Evolutionary conservation across 2,888 invertebrate genomes (phyloP), one percentile per base, ranked within the genome.

Genomic region (Nephrocerus scutellatus): DNA sequence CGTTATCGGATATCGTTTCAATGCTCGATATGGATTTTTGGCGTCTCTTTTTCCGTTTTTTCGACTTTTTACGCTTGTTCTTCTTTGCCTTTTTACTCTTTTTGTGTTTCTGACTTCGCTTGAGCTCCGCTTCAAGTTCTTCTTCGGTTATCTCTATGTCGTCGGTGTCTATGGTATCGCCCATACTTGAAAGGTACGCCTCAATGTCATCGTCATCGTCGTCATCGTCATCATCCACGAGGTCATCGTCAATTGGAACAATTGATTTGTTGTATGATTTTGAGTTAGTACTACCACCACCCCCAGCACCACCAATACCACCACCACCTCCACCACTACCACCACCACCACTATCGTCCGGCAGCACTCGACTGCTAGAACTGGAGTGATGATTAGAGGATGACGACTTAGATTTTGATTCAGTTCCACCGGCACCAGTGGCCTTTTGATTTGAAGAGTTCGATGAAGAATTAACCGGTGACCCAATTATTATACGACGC

Each of bases 11-110:
- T 36, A 79, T 70, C 48, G 77, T 77, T 57, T 79, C 80, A 47
- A 82, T 70, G 55, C 82, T 82, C 1, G 80, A 76, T 41, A 81
- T 80, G 35, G 79, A 74, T 24, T 82, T 81, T 39, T 74, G 72
- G 33, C 81, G 78, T 62, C 77, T 76, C 25, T 73, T 71, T 62
- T 80, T 82, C 43, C 72, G 66, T 39, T 81, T 84, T 54, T 81
- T 81, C 28, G 79, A 74, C 48, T 82, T 81, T 61, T 84, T 84
- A 62, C 82, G 79, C 58, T 84, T 84, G 30, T 84, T 82, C 54
- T 81, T 80, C 63, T 80, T 64, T 43, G 64, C 60, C 50, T 67
- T 68, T 39, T 60, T 57, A 30, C 55, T 61, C 32, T 63, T 67
- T 36, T 58, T 58, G 57, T 77, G 77, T 55, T 77, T 76, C 22